Percentiles rank a stretch among this genome's conserved stretches.
phyloP scores from a whole-genome alignment of 2,113 vertebrate species.

The Scortum barcoo region DNA sequence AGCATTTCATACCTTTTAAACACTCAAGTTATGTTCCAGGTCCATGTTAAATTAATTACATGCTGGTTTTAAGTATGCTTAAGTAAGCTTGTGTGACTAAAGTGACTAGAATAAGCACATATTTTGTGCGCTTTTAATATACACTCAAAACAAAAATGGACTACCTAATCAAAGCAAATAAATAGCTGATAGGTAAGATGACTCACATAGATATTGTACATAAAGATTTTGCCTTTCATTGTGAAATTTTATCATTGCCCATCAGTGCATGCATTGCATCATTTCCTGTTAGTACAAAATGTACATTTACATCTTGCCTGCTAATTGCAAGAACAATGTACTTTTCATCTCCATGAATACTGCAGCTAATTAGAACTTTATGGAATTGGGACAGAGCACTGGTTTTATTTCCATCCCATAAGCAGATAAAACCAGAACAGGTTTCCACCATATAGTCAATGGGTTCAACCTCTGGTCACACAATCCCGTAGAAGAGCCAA shows the following conservation, averaged over 20 bases:
- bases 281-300: neutral
- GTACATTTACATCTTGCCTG: neutral
- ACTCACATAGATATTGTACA: too few relatives aligned
- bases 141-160: neutral
- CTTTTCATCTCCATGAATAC: neutral
- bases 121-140: too few relatives aligned
- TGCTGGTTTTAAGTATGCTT: neutral
- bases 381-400: neutral
- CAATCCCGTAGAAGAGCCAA: slow-evolving; percentile 32
- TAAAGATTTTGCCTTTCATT: neutral
- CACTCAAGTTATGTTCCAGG: neutral
- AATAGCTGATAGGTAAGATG: neutral
- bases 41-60: neutral
- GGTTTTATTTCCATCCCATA: slow-evolving; percentile 25
- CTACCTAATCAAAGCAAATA: neutral
- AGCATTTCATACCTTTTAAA: neutral
- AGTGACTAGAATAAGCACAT: neutral
- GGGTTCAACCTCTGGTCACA: slow-evolving; percentile 49
- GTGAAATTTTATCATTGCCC: neutral
- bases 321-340: neutral
- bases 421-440: slow-evolving; percentile 19
- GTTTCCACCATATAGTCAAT: too few relatives aligned
- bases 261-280: neutral
- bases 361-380: neutral
- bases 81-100: too few relatives aligned